These are phyloP conservation scores for Venturia canescens DNA, from an alignment of 1,140 invertebrate genomes.

Conservation along the genomic window DNA sequence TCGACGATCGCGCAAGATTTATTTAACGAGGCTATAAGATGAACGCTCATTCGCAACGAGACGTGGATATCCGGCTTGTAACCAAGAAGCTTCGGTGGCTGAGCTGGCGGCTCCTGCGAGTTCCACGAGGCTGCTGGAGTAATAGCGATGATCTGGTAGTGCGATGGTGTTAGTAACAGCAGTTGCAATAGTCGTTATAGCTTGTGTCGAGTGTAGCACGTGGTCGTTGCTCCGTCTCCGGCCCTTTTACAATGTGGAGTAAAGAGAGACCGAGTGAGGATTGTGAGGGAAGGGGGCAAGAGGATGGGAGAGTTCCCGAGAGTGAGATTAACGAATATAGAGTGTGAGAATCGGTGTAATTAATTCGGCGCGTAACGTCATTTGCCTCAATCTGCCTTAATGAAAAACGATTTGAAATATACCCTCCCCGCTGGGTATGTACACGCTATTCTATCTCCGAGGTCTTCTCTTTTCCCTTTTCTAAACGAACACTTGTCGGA, in stretches of 20 bases:
- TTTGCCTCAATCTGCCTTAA: conserved; percentile 46
- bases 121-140: neutral
- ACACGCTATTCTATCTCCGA: neutral
- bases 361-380: conserved; percentile 33
- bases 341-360: conserved; percentile 27
- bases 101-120: neutral
- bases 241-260: neutral
- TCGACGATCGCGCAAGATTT: too few species aligned
- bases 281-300: neutral
- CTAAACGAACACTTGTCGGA: conserved; percentile 35
- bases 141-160: neutral
- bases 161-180: neutral
- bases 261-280: neutral
- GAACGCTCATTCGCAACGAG: neutral
- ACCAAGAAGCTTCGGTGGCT: neutral
- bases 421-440: neutral
- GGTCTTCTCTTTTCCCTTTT: neutral
- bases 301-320: neutral
- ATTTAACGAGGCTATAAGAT: conserved; percentile 1
- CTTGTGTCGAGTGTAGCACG: conserved; percentile 7
- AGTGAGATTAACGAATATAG: conserved; percentile 34
- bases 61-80: neutral
- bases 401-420: conserved; percentile 45
- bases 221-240: conserved; percentile 5
- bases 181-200: conserved; percentile 42